A percentile compares a stretch with the other conserved stretches of the same genome.
Evolutionary conservation across 2,888 invertebrate genomes (phyloP).

Genomic region (Leistus spinibarbis): DNA sequence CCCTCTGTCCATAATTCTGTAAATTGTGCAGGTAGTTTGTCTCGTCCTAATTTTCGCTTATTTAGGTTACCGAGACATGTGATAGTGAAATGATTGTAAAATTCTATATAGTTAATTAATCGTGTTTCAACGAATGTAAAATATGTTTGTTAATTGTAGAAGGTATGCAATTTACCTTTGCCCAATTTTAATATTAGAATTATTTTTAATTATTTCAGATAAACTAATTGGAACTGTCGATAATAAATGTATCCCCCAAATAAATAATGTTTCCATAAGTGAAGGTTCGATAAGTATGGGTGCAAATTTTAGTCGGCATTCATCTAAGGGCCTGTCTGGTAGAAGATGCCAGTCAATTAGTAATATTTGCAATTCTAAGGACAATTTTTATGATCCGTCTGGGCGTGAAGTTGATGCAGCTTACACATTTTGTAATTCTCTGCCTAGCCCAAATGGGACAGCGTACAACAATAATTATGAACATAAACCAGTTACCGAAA

Average conservation of each 20-base stretch:
- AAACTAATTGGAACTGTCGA: neutral
- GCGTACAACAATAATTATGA: slow-evolving; percentile 37
- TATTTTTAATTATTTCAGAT: too few species aligned
- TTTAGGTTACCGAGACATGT: slow-evolving; percentile 35
- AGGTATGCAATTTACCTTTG: slow-evolving; percentile 1
- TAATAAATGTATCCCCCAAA: slow-evolving; percentile 12
- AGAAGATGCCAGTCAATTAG: slow-evolving; percentile 76
- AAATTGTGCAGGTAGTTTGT: slow-evolving; percentile 24
- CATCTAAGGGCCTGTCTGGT: slow-evolving; percentile 73
- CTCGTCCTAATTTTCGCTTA: slow-evolving; percentile 27
- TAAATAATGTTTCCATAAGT: slow-evolving; percentile 24
- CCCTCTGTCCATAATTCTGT: slow-evolving; percentile 21
- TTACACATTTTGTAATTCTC: slow-evolving; percentile 37
- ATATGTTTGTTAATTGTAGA: neutral
- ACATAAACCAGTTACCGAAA: slow-evolving; percentile 32
- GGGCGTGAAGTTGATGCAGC: slow-evolving; percentile 35
- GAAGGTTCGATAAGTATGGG: slow-evolving; percentile 64
- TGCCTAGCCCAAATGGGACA: slow-evolving; percentile 37
- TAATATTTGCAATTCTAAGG: slow-evolving; percentile 67
- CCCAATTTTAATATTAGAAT: neutral
- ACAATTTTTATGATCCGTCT: slow-evolving; percentile 34
- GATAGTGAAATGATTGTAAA: slow-evolving; percentile 33
- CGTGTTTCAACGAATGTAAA: neutral
- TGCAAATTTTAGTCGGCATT: slow-evolving; percentile 79
- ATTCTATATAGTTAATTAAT: neutral